A percentile compares a stretch with the other conserved stretches of the same genome.
These are phyloP conservation scores for Pitangus sulphuratus DNA, from an alignment of 2,797 vertebrate genomes.

Conservation along the genomic window DNA sequence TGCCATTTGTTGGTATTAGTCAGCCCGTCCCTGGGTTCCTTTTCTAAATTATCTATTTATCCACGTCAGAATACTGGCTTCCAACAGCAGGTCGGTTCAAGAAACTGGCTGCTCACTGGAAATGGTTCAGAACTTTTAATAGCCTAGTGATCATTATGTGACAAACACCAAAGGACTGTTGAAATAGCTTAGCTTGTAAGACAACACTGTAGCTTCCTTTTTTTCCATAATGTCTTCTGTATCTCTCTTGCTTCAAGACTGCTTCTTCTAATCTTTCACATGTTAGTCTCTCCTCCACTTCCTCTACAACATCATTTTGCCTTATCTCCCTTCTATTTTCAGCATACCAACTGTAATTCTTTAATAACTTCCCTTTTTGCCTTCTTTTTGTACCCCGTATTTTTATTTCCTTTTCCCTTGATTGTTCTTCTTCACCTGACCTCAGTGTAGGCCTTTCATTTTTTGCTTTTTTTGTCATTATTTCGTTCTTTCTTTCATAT, in stretches of 20 bases:
- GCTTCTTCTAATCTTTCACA: constrained; percentile 11
- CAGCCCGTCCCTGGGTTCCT: neutral
- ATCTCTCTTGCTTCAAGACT: neutral
- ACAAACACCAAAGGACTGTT: neutral
- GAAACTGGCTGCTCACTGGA: neutral
- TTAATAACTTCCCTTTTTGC: neutral
- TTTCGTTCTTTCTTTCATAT: neutral
- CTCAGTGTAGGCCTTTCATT: neutral
- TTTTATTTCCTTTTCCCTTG: neutral
- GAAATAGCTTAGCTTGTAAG: neutral
- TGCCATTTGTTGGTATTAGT: neutral
- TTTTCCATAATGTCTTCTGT: neutral
- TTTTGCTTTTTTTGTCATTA: fast-evolving
- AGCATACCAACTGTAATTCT: neutral
- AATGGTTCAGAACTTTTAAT: neutral
- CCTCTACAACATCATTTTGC: neutral
- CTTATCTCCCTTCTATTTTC: neutral
- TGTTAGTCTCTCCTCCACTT: neutral
- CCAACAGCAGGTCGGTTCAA: neutral
- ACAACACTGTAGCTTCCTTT: neutral
- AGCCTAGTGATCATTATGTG: neutral
- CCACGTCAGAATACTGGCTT: neutral
- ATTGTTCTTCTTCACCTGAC: neutral
- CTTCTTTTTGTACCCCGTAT: neutral
- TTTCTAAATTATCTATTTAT: neutral